Conservation (phyloP, 2,797 vertebrate species). For the Anomalospiza imberbis region DNA sequence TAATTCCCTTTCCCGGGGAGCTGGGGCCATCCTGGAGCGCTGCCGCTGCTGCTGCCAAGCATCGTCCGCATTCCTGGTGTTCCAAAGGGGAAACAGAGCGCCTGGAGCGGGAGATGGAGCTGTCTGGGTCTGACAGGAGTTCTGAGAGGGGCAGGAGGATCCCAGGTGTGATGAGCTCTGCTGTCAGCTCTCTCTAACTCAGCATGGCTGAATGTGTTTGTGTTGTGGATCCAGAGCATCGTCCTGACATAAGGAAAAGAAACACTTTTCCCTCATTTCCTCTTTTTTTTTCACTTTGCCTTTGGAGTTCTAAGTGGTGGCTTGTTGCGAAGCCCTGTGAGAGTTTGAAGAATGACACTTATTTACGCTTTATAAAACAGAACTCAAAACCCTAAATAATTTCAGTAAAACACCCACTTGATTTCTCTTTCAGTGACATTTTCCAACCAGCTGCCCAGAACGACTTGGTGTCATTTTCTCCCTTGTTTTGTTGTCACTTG, state of each 20-base stretch:
- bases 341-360: background rate
- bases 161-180: no score
- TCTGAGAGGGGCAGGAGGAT: background rate
- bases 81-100: rapidly evolving
- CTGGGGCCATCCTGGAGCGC: background rate
- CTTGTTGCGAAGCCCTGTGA: background rate
- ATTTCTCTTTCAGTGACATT: background rate
- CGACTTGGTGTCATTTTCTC: background rate
- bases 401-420: background rate
- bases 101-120: rapidly evolving
- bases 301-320: background rate
- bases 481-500: background rate
- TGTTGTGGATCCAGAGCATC: background rate
- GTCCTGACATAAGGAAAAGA: background rate
- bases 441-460: background rate
- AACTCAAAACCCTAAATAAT: background rate
- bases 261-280: background rate
- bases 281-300: background rate
- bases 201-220: rapidly evolving
- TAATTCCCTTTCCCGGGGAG: background rate
- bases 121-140: background rate
- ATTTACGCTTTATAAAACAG: background rate
- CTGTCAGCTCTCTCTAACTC: background rate
- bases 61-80: rapidly evolving
- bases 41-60: background rate